Evolutionary conservation across 2,888 invertebrate genomes (phyloP).

Genomic region (Marronus borbonicus): DNA sequence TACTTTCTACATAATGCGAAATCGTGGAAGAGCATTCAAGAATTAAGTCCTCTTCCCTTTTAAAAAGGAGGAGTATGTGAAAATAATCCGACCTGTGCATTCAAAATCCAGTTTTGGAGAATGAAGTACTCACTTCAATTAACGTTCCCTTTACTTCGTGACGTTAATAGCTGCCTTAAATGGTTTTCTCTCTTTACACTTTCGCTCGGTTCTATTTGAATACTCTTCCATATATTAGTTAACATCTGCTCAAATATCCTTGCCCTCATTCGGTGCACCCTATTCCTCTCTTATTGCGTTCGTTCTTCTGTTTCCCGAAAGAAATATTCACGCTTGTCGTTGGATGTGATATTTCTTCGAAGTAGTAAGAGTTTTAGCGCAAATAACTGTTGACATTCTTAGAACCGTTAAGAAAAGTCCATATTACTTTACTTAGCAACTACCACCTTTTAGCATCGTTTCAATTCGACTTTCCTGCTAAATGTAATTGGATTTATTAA

Average conservation of each 20-base stretch:
- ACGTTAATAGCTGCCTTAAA: conserved; percentile 44
- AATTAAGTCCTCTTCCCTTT: background rate
- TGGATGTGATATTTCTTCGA: too few species aligned
- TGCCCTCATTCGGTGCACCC: conserved; percentile 12
- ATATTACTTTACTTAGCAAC: too few species aligned
- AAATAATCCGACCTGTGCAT: conserved; percentile 27
- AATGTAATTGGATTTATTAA: too few species aligned
- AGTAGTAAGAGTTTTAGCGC: too few species aligned
- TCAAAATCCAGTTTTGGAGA: conserved; percentile 37
- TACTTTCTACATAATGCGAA: too few species aligned
- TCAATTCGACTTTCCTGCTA: too few species aligned
- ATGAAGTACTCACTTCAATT: conserved; percentile 48
- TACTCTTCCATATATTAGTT: conserved; percentile 42
- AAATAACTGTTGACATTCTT: too few species aligned
- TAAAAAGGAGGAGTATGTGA: conserved; percentile 5
- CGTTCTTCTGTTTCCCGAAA: conserved; percentile 6
- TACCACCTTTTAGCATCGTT: too few species aligned
- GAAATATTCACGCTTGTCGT: background rate
- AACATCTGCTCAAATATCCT: conserved; percentile 35
- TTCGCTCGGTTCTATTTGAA: conserved; percentile 37
- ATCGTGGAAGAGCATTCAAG: too few species aligned
- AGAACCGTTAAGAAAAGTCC: too few species aligned
- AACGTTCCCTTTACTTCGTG: conserved; percentile 48
- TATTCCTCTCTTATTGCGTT: conserved; percentile 9
- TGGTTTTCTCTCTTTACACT: conserved; percentile 39